Conservation (phyloP, 2,113 vertebrate species). For the Dasyprocta punctata region DNA sequence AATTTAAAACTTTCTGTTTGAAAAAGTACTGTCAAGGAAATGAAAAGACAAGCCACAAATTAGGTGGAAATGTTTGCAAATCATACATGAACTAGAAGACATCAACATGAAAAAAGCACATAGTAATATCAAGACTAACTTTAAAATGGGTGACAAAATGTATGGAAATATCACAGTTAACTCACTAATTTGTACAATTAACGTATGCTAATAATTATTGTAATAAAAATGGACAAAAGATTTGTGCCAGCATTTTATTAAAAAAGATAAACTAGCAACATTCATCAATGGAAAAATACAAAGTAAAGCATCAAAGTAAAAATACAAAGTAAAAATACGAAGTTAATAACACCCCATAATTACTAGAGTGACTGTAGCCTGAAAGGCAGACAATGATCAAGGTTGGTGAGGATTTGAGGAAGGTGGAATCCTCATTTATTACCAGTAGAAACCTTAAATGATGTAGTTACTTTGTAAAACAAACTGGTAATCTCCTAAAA, state of each 20-base stretch:
- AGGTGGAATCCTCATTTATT: neutral
- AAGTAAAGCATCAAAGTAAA: neutral
- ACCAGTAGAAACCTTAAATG: neutral
- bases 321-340: neutral
- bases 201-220: neutral
- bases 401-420: neutral
- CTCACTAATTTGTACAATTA: neutral
- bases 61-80: neutral
- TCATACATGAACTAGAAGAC: neutral
- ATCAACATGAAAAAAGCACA: neutral
- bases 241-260: neutral
- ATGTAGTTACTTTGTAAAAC: neutral
- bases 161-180: neutral
- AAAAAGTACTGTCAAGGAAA: neutral
- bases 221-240: neutral
- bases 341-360: neutral
- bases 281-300: neutral
- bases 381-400: neutral
- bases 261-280: neutral
- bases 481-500: neutral
- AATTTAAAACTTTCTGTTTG: neutral
- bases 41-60: neutral
- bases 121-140: neutral
- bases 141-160: neutral
- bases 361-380: neutral